Conservation (phyloP, 2,113 vertebrate genomes). For the Oryzias celebensis region DNA sequence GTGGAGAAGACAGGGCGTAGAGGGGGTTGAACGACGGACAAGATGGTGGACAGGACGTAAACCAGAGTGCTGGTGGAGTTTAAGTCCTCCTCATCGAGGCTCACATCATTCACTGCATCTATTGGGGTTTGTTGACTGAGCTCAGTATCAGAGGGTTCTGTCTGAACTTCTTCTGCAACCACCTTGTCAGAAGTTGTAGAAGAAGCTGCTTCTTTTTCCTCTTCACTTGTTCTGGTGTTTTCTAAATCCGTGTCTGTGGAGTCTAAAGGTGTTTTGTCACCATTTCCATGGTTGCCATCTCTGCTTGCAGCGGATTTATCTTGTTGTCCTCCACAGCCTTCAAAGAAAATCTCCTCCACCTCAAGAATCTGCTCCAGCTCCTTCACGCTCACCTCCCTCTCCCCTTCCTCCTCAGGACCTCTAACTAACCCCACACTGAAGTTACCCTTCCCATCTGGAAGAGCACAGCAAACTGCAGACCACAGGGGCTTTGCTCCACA, state of each 20-base stretch:
- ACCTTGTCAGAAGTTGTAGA: background rate
- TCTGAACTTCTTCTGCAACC: constrained; percentile 2
- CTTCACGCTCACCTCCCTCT: constrained; percentile 61
- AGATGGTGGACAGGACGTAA: constrained; percentile 60
- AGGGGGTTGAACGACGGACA: constrained; percentile 66
- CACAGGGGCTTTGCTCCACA: constrained; percentile 61
- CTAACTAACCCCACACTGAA: constrained; percentile 70
- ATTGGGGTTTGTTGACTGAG: constrained; percentile 2
- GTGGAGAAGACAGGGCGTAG: constrained; percentile 66
- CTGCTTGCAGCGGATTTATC: constrained; percentile 13
- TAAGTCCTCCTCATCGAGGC: constrained; percentile 39
- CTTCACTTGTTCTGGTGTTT: background rate
- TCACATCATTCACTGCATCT: constrained; percentile 14
- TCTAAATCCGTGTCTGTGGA: constrained; percentile 16
- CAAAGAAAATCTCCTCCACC: constrained; percentile 67
- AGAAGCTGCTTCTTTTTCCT: background rate
- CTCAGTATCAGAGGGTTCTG: constrained; percentile 12
- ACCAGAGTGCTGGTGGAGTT: constrained; percentile 56
- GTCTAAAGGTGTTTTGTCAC: constrained; percentile 13
- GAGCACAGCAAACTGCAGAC: constrained; percentile 72
- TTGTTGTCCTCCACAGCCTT: constrained; percentile 55
- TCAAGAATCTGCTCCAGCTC: constrained; percentile 69
- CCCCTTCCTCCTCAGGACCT: constrained; percentile 31
- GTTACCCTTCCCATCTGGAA: constrained; percentile 40
- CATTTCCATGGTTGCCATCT: constrained; percentile 4